Conservation (phyloP, 2,888 invertebrate genomes). For the Athrips mouffetella region DNA sequence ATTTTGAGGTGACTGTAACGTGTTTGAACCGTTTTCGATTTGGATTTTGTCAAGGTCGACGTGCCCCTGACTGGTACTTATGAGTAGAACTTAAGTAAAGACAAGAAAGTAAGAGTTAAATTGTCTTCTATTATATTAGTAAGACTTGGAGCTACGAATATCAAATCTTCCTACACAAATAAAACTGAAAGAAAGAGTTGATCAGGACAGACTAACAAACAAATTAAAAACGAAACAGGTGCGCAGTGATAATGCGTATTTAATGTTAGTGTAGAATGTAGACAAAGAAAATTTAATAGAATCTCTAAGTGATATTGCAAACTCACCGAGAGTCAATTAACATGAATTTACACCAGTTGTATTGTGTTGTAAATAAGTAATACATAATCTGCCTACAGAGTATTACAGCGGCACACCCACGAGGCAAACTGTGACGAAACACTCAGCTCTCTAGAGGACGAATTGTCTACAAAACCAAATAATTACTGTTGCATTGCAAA, state of each 20-base stretch:
- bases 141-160: too few relatives aligned
- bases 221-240: neutral
- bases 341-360: constrained; percentile 48
- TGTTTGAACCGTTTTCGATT: too few relatives aligned
- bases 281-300: too few relatives aligned
- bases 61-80: too few relatives aligned
- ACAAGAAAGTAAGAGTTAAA: too few relatives aligned
- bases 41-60: too few relatives aligned
- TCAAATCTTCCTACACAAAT: too few relatives aligned
- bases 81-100: too few relatives aligned
- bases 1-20: too few relatives aligned
- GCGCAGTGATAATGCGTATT: constrained; percentile 29
- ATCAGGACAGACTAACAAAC: neutral
- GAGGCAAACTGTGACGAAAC: constrained; percentile 19
- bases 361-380: constrained; percentile 44
- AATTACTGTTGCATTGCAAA: constrained; percentile 1
- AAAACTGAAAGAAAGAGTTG: too few relatives aligned
- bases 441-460: constrained; percentile 9
- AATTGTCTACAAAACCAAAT: constrained; percentile 5
- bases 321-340: constrained; percentile 43
- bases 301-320: constrained; percentile 30
- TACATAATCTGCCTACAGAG: constrained; percentile 31
- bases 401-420: constrained; percentile 38
- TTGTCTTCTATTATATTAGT: too few relatives aligned
- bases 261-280: too few relatives aligned